Conservation (phyloP, 2,797 vertebrate species). For the Lepus townsendii region DNA sequence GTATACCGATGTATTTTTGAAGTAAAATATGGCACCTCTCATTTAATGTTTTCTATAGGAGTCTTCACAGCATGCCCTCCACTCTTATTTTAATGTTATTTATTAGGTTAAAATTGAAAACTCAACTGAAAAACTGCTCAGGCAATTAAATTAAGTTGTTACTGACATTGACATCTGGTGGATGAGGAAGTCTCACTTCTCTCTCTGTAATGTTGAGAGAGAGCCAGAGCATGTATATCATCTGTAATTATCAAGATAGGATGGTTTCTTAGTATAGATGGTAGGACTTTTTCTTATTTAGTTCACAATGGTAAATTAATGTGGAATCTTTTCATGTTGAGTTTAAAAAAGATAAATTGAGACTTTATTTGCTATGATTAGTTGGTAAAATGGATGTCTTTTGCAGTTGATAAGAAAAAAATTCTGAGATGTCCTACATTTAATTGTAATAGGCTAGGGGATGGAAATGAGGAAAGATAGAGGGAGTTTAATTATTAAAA, state of each 20-base stretch:
- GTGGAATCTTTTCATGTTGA: not conserved
- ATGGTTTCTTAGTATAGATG: not conserved
- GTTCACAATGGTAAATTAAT: not conserved
- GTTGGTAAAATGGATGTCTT: not conserved
- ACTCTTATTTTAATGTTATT: not conserved
- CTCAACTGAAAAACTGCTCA: slow-evolving; percentile 16
- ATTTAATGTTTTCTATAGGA: not conserved
- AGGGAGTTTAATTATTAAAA: too few relatives aligned
- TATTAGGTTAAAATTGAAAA: slow-evolving; percentile 9
- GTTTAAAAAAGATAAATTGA: slow-evolving; percentile 29
- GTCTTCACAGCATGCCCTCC: not conserved
- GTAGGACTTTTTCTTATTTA: slow-evolving; percentile 35
- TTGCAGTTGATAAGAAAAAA: too few relatives aligned
- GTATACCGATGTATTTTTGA: not conserved
- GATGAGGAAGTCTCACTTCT: not conserved
- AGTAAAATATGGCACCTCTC: not conserved
- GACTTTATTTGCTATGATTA: not conserved
- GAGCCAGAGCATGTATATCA: not conserved
- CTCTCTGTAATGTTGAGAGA: slow-evolving; percentile 2
- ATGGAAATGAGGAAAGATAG: too few relatives aligned
- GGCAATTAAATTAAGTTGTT: slow-evolving; percentile 35
- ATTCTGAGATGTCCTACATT: too few relatives aligned
- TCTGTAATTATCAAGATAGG: not conserved
- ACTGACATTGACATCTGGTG: not conserved
- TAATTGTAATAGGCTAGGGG: too few relatives aligned